Conservation (phyloP, 2,797 vertebrate genomes). For the Morelia viridis region DNA sequence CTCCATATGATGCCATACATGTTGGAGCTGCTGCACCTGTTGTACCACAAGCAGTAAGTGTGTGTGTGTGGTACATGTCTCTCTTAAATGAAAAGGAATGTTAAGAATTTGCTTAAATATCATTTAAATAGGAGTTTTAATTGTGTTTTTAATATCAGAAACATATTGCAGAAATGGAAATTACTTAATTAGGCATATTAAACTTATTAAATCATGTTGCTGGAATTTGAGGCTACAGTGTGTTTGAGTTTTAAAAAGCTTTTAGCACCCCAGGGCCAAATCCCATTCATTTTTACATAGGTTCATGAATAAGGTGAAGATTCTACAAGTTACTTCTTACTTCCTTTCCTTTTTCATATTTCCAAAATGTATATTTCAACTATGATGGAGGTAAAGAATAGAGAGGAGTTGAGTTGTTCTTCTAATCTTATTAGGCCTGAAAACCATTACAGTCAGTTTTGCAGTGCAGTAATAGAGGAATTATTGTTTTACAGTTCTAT, state of each 20-base stretch:
- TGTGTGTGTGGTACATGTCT: constrained; percentile 30
- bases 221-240: neutral
- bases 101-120: constrained; percentile 6
- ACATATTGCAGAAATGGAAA: neutral
- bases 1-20: constrained; percentile 96
- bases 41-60: constrained; percentile 94
- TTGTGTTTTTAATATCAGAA: neutral
- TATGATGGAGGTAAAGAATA: neutral
- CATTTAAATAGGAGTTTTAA: neutral
- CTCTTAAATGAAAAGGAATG: constrained; percentile 14
- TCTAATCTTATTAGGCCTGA: neutral
- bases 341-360: neutral
- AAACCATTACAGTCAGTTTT: neutral
- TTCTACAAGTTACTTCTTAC: neutral
- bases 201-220: neutral
- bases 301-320: neutral
- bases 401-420: neutral
- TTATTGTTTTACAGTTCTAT: neutral
- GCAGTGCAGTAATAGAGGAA: neutral
- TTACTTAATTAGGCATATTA: neutral
- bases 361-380: neutral
- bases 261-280: neutral
- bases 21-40: constrained; percentile 94
- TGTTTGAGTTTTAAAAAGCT: neutral
- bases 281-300: neutral